These are phyloP conservation scores for Prorops nasuta DNA, from an alignment of 1,140 invertebrate species.

Conservation along the genomic window DNA sequence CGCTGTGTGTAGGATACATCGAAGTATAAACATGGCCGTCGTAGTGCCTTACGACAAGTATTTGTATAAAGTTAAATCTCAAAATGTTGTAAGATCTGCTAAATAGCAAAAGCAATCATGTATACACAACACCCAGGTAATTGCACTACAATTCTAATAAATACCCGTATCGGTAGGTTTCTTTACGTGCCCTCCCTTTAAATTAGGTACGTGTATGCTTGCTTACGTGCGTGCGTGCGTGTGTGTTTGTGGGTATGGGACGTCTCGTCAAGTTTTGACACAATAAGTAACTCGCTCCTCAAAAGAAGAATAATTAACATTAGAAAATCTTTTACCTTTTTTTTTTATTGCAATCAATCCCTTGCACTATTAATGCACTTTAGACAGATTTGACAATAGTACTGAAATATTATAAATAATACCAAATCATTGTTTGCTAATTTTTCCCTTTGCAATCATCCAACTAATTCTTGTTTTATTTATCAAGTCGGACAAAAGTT, in stretches of 20 bases:
- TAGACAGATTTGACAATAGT: not conserved
- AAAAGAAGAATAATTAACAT: not conserved
- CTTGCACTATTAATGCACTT: too few species aligned
- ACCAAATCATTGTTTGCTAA: not conserved
- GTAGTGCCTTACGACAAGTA: constrained; percentile 34
- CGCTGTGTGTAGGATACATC: constrained; percentile 27
- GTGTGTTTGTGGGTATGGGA: too few species aligned
- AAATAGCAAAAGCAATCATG: constrained; percentile 30
- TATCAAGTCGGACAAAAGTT: too few species aligned
- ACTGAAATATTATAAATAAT: not conserved
- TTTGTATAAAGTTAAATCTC: constrained; percentile 24
- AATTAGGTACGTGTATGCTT: not conserved
- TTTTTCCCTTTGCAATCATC: too few species aligned
- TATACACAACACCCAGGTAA: constrained; percentile 36
- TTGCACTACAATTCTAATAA: not conserved
- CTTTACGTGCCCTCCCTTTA: too few species aligned
- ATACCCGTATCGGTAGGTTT: constrained; percentile 2
- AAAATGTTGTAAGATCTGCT: constrained; percentile 18
- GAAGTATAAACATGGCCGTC: constrained; percentile 47
- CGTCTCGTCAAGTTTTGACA: too few species aligned
- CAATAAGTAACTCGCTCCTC: too few species aligned
- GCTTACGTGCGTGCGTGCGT: too few species aligned
- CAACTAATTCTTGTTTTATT: too few species aligned
- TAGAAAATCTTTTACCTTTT: constrained; percentile 4
- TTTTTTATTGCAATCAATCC: constrained; percentile 4